Conservation (phyloP, 2,888 invertebrate species). For the Cloeon dipterum region DNA sequence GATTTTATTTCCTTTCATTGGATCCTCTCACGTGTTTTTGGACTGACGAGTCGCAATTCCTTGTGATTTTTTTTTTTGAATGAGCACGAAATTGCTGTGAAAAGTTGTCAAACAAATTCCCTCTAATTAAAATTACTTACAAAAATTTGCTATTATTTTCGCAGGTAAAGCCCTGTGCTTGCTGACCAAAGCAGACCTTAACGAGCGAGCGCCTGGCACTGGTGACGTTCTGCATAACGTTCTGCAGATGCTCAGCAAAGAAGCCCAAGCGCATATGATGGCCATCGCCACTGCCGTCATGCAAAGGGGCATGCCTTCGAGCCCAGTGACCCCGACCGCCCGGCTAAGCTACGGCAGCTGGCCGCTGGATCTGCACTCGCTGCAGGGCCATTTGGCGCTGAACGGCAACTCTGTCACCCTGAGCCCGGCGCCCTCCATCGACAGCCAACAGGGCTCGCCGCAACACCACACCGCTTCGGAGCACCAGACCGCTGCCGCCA, state of each 20-base stretch:
- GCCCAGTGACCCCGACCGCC: constrained; percentile 2
- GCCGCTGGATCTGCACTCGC: background rate
- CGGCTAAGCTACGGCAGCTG: background rate
- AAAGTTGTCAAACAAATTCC: too few relatives aligned
- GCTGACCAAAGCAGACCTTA: constrained; percentile 69
- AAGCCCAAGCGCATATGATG: constrained; percentile 46
- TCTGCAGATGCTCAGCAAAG: constrained; percentile 62
- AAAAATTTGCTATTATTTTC: too few relatives aligned
- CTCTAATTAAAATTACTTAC: too few relatives aligned
- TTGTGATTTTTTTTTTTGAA: too few relatives aligned
- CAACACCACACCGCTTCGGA: constrained; percentile 28
- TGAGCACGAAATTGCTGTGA: too few relatives aligned
- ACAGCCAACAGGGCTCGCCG: constrained; percentile 68
- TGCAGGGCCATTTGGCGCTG: background rate
- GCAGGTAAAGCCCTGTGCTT: constrained; percentile 83
- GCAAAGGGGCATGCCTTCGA: constrained; percentile 22
- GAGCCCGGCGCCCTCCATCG: constrained; percentile 74
- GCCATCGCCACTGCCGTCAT: constrained; percentile 30
- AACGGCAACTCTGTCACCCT: constrained; percentile 60
- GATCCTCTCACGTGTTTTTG: too few relatives aligned
- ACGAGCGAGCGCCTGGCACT: constrained; percentile 76
- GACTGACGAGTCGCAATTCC: too few relatives aligned
- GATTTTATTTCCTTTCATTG: too few relatives aligned
- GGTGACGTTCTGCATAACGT: constrained; percentile 90
- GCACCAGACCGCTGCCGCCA: background rate